These are phyloP conservation scores for Plutella xylostella DNA, from an alignment of 2,888 invertebrate species.

Conservation along the genomic window DNA sequence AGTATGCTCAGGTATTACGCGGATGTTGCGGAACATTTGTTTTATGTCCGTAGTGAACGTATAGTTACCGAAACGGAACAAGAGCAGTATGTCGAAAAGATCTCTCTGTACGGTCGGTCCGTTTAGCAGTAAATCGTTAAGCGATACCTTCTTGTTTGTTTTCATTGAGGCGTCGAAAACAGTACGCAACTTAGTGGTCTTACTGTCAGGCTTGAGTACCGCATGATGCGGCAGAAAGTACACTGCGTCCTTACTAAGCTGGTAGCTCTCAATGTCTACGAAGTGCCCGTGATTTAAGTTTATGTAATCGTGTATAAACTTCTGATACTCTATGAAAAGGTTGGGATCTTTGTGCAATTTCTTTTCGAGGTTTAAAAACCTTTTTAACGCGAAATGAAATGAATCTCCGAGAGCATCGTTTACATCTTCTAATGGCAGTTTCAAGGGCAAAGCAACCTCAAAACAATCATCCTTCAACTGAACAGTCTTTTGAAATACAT, in stretches of 20 bases:
- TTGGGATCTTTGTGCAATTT: neutral
- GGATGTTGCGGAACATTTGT: conserved; percentile 16
- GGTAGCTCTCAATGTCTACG: neutral
- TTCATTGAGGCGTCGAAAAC: neutral
- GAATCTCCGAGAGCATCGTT: conserved; percentile 1
- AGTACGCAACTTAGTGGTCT: neutral
- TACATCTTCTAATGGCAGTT: neutral
- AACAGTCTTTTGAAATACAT: conserved; percentile 2
- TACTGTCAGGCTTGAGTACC: neutral
- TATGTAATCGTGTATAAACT: neutral
- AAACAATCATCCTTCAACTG: conserved; percentile 3
- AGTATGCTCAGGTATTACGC: conserved; percentile 6
- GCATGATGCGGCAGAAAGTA: neutral
- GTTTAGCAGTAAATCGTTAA: neutral
- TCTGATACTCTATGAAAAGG: neutral
- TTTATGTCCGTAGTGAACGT: conserved; percentile 16
- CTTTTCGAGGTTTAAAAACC: neutral
- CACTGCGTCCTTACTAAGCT: neutral
- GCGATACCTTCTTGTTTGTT: neutral
- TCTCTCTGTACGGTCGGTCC: conserved; percentile 13
- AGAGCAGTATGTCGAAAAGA: conserved; percentile 16
- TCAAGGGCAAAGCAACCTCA: conserved; percentile 8
- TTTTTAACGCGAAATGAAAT: neutral
- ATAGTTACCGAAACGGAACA: conserved; percentile 12
- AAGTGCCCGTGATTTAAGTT: neutral